Conservation (phyloP, 2,113 vertebrate genomes). For the Gymnorhina tibicen region DNA sequence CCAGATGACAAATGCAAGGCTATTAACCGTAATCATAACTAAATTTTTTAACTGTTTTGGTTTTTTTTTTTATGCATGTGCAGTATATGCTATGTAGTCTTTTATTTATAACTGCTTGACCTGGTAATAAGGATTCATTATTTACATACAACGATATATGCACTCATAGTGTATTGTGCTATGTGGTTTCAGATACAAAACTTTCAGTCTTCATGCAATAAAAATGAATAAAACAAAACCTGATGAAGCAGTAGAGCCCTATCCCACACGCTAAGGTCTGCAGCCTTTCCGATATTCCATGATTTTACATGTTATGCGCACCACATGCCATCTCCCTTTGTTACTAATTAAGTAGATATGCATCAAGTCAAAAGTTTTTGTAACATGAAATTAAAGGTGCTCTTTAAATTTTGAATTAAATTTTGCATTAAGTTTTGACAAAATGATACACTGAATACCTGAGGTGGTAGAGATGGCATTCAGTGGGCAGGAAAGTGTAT, state of each 20-base stretch:
- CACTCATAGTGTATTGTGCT: neutral
- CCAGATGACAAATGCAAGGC: neutral
- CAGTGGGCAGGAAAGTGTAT: neutral
- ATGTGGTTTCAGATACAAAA: neutral
- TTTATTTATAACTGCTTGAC: neutral
- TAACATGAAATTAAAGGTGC: neutral
- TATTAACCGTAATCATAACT: neutral
- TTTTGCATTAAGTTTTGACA: neutral
- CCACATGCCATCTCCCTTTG: neutral
- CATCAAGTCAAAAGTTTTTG: neutral
- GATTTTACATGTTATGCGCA: neutral
- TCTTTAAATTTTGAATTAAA: neutral
- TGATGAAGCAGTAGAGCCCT: neutral
- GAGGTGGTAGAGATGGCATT: neutral
- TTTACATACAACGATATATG: neutral
- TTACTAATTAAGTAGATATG: neutral
- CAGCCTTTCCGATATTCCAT: neutral
- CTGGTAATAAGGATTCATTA: neutral
- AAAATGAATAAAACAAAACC: neutral
- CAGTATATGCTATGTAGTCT: neutral
- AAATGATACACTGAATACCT: rapidly evolving
- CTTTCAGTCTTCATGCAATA: neutral
- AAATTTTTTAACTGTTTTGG: neutral
- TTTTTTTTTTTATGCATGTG: rapidly evolving
- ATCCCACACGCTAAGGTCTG: no score